Percentiles rank a stretch among this genome's conserved stretches.
These are phyloP conservation scores for Gouania willdenowi DNA, from an alignment of 2,797 vertebrate species.

Conservation along the genomic window DNA sequence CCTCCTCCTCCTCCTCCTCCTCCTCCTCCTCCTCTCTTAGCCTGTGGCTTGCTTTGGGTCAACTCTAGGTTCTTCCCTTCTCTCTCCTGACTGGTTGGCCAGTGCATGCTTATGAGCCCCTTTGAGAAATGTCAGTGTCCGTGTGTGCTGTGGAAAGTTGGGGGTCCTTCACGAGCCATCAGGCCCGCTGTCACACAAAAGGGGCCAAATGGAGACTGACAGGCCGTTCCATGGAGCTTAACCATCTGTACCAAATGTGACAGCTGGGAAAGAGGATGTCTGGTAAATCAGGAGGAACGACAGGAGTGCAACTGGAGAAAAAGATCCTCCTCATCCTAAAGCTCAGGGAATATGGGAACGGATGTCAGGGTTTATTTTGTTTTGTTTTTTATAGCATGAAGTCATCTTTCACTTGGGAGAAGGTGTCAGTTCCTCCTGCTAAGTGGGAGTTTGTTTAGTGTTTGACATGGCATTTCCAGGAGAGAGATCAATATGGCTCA, in stretches of 20 bases:
- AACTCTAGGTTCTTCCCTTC: constrained; percentile 69
- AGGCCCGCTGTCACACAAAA: constrained; percentile 77
- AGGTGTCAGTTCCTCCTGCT: constrained; percentile 30
- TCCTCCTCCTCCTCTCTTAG: constrained; percentile 19
- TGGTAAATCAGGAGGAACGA: constrained; percentile 67
- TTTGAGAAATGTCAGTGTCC: constrained; percentile 85
- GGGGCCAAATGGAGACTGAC: constrained; percentile 83
- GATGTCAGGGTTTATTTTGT: constrained; percentile 36
- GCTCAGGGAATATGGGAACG: constrained; percentile 19
- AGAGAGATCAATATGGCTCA: no score
- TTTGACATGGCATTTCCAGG: no score
- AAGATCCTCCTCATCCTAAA: constrained; percentile 23
- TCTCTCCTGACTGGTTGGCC: constrained; percentile 69
- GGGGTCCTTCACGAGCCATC: constrained; percentile 82
- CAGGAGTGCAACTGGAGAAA: constrained; percentile 32
- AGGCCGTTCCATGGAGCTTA: constrained; percentile 82
- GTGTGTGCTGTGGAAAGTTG: constrained; percentile 75
- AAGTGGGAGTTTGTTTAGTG: no score
- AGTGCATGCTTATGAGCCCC: constrained; percentile 71
- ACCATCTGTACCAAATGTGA: constrained; percentile 90
- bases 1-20: constrained; percentile 2
- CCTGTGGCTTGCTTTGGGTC: constrained; percentile 73
- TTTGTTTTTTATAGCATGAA: no score
- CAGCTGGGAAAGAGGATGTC: constrained; percentile 77
- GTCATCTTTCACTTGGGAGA: constrained; percentile 22